A percentile compares a stretch with the other conserved stretches of the same genome.
Evolutionary conservation across 2,113 vertebrate genomes (phyloP).

Genomic region (Thomomys bottae): DNA sequence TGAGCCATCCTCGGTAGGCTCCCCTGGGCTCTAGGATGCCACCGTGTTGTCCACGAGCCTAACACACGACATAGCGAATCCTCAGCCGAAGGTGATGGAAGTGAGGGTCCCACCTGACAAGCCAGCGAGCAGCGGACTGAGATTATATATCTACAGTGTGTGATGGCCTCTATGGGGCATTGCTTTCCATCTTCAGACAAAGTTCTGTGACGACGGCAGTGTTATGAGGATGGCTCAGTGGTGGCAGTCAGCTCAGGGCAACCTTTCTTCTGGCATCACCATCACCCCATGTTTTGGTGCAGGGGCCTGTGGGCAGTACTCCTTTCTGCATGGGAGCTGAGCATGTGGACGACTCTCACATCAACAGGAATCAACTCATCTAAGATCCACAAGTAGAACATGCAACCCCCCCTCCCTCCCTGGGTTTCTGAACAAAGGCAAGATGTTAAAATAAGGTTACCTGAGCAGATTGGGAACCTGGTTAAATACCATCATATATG

Average conservation of each 20-base stretch:
- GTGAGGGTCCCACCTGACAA: too few species aligned
- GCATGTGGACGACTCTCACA: not conserved
- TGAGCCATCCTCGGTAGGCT: not conserved
- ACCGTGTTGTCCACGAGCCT: not conserved
- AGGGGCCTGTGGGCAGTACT: accelerated
- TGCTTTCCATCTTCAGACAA: too few species aligned
- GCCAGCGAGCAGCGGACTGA: not conserved
- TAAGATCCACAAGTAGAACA: not conserved
- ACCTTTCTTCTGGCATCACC: not conserved
- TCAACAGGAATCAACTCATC: not conserved
- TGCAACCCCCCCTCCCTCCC: too few species aligned
- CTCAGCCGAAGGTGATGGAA: not conserved
- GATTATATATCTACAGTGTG: not conserved
- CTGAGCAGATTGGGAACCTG: not conserved
- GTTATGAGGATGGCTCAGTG: too few species aligned
- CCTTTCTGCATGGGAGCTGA: not conserved
- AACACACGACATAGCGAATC: not conserved
- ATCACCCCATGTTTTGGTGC: not conserved
- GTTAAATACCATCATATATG: not conserved
- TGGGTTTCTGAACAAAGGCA: not conserved
- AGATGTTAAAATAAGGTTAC: not conserved
- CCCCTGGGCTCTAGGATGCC: not conserved
- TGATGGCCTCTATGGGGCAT: not conserved
- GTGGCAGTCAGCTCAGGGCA: not conserved
- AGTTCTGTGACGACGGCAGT: too few species aligned